Evolutionary conservation across 2,797 vertebrate species (phyloP).

Genomic region (Heterohyrax brucei): DNA sequence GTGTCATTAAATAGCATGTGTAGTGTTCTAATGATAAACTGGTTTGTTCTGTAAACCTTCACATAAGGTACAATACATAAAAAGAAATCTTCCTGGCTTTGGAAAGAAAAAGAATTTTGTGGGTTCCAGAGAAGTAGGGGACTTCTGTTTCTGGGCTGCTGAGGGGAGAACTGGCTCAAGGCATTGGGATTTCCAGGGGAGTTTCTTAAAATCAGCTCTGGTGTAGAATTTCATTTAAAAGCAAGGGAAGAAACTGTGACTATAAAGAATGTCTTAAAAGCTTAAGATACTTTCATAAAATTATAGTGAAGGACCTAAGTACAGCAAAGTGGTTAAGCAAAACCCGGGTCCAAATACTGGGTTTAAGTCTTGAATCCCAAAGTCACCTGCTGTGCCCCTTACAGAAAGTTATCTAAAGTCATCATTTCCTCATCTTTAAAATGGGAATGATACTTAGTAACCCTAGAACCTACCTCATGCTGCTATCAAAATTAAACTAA

Average conservation of each 20-base stretch:
- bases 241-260: not conserved
- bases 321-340: not conserved
- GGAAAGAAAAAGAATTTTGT: not conserved
- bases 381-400: not conserved
- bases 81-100: not conserved
- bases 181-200: not conserved
- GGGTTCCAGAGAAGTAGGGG: too few relatives aligned
- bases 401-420: not conserved
- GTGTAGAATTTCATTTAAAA: not conserved
- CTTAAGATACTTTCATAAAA: not conserved
- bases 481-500: not conserved
- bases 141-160: not conserved
- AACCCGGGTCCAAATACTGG: not conserved
- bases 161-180: not conserved
- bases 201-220: not conserved
- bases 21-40: too few relatives aligned
- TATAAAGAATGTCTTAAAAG: not conserved
- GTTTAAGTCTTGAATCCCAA: not conserved
- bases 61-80: not conserved
- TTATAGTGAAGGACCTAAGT: not conserved
- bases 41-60: too few relatives aligned
- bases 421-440: slow-evolving; percentile 33
- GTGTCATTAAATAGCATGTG: too few relatives aligned
- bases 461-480: not conserved
- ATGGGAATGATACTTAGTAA: not conserved